Base-by-base conservation (phyloP, 1,140 invertebrate genomes). In the Musca domestica region DNA sequence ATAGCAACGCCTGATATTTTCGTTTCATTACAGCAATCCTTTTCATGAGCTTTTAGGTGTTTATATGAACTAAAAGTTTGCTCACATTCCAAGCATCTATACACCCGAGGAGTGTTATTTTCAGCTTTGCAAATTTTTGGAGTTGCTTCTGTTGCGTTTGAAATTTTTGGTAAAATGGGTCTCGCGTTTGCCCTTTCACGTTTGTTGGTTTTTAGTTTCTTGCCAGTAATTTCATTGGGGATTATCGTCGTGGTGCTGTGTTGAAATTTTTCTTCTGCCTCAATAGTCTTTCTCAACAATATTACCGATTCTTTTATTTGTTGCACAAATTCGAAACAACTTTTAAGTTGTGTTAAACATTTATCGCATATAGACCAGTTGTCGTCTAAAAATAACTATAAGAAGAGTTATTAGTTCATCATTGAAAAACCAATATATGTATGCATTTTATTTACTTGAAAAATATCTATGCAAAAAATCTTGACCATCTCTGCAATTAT, bases 41-140 rank as follows among this genome's bases (percentile, higher is more conserved):
- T 12, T 61, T 69, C 64, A 22, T 69, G 68, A 2, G 14, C 19
- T 10, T 41, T 52, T 1, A 66, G 46, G 15, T 66, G 52, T 19
- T 64, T 64, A 66, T 66, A 69, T 2, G 68, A 49, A 14, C 20
- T 23, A 61, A 69, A 69, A 5, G 25, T 23, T 20, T 69, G 52
- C 5, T 34, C 12, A 22, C 68, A 69, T 54, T 61, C 17, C 7
- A 30, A 15, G 23, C 68, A 69, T 61, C 58, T 66, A 47, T 69
- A 69, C 2, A 69, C 6, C 22, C 68, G 64, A 6, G 56, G 19
- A 12, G 6, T 61, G 9, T 34, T n/a, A 51, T 14, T n/a, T 20
- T 20, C 2, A 10, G n/a, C 14, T 61, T 5, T 34, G n/a, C n/a
- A n/a, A n/a, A n/a, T n/a, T n/a, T n/a, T n/a, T n/a, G n/a, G n/a